These are phyloP conservation scores for Euclidia mi DNA, from an alignment of 2,888 invertebrate genomes.

Conservation along the genomic window DNA sequence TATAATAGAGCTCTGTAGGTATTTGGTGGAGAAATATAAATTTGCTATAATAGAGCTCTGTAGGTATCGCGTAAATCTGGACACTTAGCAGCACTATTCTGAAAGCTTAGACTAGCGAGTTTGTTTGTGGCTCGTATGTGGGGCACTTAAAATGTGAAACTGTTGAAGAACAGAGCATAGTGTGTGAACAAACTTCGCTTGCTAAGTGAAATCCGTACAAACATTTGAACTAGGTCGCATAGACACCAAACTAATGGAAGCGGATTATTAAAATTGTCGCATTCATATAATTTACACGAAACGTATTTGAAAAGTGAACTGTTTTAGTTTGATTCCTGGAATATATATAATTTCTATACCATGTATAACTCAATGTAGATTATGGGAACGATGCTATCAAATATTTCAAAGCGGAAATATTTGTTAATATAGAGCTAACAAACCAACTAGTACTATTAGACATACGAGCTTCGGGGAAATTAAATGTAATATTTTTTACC, in stretches of 20 bases:
- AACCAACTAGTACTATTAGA: too few species aligned
- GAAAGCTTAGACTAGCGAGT: slow-evolving; percentile 50
- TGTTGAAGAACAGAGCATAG: slow-evolving; percentile 52
- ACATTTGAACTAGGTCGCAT: slow-evolving; percentile 33
- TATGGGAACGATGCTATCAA: neutral
- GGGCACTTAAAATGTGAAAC: slow-evolving; percentile 67
- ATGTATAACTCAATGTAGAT: too few species aligned
- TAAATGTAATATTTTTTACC: neutral
- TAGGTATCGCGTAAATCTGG: slow-evolving; percentile 12
- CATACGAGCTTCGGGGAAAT: too few species aligned
- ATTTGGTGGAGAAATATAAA: slow-evolving; percentile 1
- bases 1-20: slow-evolving; percentile 2
- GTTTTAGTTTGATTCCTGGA: too few species aligned
- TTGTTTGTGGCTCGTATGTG: slow-evolving; percentile 62
- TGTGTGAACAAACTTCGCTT: slow-evolving; percentile 52
- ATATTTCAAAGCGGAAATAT: slow-evolving; percentile 13
- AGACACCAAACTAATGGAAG: slow-evolving; percentile 13
- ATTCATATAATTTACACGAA: neutral
- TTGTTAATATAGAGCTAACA: slow-evolving; percentile 8
- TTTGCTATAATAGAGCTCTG: neutral
- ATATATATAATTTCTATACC: too few species aligned
- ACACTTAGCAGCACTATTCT: slow-evolving; percentile 52
- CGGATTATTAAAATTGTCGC: neutral
- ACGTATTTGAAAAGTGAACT: too few species aligned
- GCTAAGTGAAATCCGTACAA: slow-evolving; percentile 45